Base-by-base conservation (phyloP, 2,888 invertebrate genomes). In the Trilocha varians region DNA sequence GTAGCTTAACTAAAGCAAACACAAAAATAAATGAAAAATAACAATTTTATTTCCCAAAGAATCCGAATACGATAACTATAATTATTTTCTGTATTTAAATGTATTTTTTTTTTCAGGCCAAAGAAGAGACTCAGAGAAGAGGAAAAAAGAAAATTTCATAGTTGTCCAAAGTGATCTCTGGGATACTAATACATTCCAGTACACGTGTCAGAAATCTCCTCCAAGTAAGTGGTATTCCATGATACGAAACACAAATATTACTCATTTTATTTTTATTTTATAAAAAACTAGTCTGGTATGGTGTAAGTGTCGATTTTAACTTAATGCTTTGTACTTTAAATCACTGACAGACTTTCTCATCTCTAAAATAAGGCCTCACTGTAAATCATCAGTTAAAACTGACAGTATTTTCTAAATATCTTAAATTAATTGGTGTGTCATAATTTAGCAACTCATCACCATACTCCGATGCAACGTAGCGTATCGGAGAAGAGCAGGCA, bases 141-240 rank as follows among this genome's bases (percentile, higher is more conserved):
- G 83, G 16, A 83, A 84, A 55, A 88, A 89, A 42, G 88, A 89
- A 40, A 88, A 87, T 49, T 90, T 88, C 57, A 89, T 90, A 39
- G 90, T 90, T 4, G 89, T 89, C 1, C 90, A 90, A 61, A 90
- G 90, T 55, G 90, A 90, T 57, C 69, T 90, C n/a, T 90, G 90
- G 90, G 89, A 90, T 51, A 90, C 90, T 0, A 89, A 87, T 47
- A 90, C 89, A 0, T 87, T 90, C 49, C 88, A 89, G 47, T 86
- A 86, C 45, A 85, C 80, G 1, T 83, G 83, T 44, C 83, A 85
- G 53, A 84, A 85, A 51, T 67, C 83, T 6, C 82, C 82, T 3
- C 78, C 74, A 46, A 64, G 70, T 40, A 25, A n/a, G n/a, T n/a
- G n/a, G n/a, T n/a, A n/a, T n/a, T n/a, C n/a, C n/a, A n/a, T n/a